Percentiles rank a stretch among this genome's conserved stretches.
These are phyloP conservation scores for Coturnix japonica DNA, from an alignment of 2,113 vertebrate species.

Conservation along the genomic window DNA sequence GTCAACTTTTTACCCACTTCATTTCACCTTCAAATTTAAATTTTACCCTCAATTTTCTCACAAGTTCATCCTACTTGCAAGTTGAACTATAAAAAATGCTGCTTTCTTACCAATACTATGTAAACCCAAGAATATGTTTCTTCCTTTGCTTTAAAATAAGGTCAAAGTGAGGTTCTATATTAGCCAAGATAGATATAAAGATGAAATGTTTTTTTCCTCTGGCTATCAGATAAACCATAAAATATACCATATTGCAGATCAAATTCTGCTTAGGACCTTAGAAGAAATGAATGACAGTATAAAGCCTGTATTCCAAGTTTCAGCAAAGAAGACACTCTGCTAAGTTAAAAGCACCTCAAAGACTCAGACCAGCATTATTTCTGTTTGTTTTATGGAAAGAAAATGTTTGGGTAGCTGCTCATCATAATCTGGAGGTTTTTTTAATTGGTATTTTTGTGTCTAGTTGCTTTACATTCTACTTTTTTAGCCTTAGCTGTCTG, in stretches of 20 bases:
- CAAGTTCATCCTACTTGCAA: not conserved
- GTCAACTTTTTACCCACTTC: not conserved
- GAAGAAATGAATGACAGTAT: not conserved
- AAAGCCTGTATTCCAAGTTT: not conserved
- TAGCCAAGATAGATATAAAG: not conserved
- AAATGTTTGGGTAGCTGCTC: not conserved
- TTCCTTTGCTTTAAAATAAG: not conserved
- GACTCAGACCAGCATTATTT: not conserved
- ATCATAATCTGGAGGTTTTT: slow-evolving; percentile 24
- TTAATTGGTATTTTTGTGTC: slow-evolving; percentile 1
- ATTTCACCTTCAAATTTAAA: not conserved
- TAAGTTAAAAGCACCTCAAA: not conserved
- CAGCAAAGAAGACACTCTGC: not conserved
- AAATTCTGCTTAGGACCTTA: not conserved
- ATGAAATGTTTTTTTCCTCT: not conserved
- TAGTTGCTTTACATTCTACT: not conserved
- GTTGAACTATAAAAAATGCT: not conserved
- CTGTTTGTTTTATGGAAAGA: not conserved
- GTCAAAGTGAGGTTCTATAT: not conserved
- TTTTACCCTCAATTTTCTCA: not conserved
- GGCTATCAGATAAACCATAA: not conserved
- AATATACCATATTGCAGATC: not conserved
- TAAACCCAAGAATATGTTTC: not conserved
- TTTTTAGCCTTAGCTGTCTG: not conserved
- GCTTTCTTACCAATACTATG: not conserved